These are phyloP conservation scores for Parotia lawesii DNA, from an alignment of 2,113 vertebrate species.

Conservation along the genomic window DNA sequence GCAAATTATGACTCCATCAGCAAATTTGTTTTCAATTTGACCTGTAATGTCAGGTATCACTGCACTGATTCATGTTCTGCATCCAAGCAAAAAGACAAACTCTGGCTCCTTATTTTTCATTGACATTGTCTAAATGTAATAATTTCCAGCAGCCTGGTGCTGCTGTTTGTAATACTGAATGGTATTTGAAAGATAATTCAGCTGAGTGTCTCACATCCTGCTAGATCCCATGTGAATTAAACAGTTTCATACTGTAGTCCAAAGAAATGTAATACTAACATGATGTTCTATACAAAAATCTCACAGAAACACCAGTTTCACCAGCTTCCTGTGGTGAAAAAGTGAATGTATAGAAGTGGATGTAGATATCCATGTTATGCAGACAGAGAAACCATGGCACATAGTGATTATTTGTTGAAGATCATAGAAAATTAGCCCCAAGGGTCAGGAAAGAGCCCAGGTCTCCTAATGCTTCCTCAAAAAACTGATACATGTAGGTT, in stretches of 20 bases:
- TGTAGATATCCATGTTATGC: not conserved
- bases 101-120: constrained; percentile 17
- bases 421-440: not conserved
- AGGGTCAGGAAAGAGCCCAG: not conserved
- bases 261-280: not conserved
- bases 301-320: not conserved
- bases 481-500: not conserved
- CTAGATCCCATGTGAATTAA: not conserved
- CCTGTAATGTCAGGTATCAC: not conserved
- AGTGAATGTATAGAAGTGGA: no score
- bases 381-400: not conserved
- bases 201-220: not conserved
- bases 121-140: constrained; percentile 19
- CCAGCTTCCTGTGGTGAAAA: not conserved
- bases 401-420: not conserved
- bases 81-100: constrained; percentile 29
- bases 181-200: constrained; percentile 35
- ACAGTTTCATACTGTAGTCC: not conserved
- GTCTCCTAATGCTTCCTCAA: not conserved
- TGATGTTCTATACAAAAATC: not conserved
- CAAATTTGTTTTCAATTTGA: constrained; percentile 44
- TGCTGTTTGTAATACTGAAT: constrained; percentile 11
- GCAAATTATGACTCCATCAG: constrained; percentile 18
- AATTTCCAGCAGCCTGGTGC: not conserved
- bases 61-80: not conserved